A percentile compares a stretch with the other conserved stretches of the same genome.
Conservation (phyloP, 2,797 vertebrate species). For the Podarcis siculus region DNA sequence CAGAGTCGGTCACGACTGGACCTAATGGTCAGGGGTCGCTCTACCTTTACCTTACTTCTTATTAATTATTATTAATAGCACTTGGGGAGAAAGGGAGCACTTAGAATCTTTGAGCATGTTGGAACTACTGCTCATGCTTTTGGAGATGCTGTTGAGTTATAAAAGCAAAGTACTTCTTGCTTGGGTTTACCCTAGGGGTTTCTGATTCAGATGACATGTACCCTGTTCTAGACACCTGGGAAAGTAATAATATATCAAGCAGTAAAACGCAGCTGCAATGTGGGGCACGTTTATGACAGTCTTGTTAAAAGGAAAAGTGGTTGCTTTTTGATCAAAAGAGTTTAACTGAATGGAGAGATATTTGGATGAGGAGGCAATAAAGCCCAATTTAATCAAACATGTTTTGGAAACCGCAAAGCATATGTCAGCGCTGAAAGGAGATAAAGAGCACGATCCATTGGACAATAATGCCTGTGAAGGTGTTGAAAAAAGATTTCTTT, state of each 20-base stretch:
- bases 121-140: slow-evolving; percentile 2
- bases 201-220: slow-evolving; percentile 44
- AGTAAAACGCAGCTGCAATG: slow-evolving; percentile 61
- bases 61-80: no score
- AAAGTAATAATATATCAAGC: slow-evolving; percentile 58
- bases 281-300: slow-evolving; percentile 54
- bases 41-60: neutral
- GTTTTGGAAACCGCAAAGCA: slow-evolving; percentile 36
- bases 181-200: slow-evolving; percentile 33
- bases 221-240: slow-evolving; percentile 61
- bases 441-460: neutral
- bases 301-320: slow-evolving; percentile 53
- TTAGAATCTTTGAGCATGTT: neutral
- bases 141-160: slow-evolving; percentile 7
- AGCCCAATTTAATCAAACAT: slow-evolving; percentile 6
- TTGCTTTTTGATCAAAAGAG: slow-evolving; percentile 37
- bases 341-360: slow-evolving; percentile 40
- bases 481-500: slow-evolving; percentile 44
- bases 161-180: slow-evolving; percentile 31
- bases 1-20: no score
- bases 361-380: slow-evolving; percentile 29
- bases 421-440: neutral
- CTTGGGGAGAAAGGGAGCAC: neutral
- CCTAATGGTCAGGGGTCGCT: no score
- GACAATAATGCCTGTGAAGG: slow-evolving; percentile 4